phyloP scores from a whole-genome alignment of 2,888 invertebrate genomes.

The Invenusta paracnida region DNA sequence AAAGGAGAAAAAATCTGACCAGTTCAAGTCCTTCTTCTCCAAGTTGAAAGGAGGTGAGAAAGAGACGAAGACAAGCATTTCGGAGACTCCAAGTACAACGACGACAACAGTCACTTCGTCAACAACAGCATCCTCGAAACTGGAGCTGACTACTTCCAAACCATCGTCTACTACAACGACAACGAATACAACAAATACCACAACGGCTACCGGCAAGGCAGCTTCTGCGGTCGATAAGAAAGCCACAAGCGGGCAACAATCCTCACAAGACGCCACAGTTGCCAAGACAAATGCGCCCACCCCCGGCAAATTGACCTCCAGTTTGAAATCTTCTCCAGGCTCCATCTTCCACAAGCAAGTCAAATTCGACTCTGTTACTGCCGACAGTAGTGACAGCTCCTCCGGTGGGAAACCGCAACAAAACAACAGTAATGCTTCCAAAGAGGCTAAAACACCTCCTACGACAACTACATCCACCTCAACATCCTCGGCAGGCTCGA shows the following conservation, averaged over 20 bases:
- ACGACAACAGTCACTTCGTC: neutral
- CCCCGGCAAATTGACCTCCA: neutral
- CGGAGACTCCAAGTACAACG: neutral
- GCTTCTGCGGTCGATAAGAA: neutral
- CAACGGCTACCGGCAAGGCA: neutral
- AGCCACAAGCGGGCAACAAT: neutral
- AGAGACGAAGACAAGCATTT: neutral
- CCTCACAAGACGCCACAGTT: neutral
- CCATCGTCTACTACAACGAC: neutral
- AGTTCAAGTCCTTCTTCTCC: neutral
- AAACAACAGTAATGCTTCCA: neutral
- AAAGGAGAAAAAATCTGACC: neutral
- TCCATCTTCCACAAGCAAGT: constrained; percentile 1
- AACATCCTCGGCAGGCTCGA: neutral
- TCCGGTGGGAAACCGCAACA: neutral
- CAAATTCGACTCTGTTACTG: neutral
- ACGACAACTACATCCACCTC: neutral
- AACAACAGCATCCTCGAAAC: neutral
- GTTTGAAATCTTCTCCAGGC: neutral
- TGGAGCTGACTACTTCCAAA: neutral
- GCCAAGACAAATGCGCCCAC: neutral
- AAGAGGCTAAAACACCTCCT: neutral
- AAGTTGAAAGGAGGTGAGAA: too few species aligned
- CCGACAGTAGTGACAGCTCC: too few species aligned
- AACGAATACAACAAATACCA: too few species aligned